These are phyloP conservation scores for Hemichromis elongatus DNA, from an alignment of 2,113 vertebrate genomes.

Conservation along the genomic window DNA sequence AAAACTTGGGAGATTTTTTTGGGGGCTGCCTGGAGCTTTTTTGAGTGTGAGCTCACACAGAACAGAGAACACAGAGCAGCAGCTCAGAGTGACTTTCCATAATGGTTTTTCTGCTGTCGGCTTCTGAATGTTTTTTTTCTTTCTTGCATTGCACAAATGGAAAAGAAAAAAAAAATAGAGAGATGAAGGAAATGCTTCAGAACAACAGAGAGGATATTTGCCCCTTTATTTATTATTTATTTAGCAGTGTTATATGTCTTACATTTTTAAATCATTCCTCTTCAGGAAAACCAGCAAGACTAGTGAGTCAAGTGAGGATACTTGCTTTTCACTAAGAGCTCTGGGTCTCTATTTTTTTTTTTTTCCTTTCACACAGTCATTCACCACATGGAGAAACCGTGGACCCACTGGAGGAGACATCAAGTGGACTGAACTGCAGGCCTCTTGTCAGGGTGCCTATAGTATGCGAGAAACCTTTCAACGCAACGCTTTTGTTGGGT, in stretches of 20 bases:
- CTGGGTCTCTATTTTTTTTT: neutral
- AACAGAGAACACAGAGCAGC: constrained; percentile 1
- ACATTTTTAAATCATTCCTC: neutral
- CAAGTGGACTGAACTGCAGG: neutral
- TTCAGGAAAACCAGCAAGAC: neutral
- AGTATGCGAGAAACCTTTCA: neutral
- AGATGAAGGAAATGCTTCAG: neutral
- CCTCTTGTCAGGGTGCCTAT: neutral
- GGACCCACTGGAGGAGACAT: neutral
- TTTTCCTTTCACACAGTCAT: neutral
- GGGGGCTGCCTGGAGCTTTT: constrained; percentile 17
- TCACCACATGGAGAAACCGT: neutral
- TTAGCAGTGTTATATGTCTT: neutral
- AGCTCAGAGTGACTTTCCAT: constrained; percentile 16
- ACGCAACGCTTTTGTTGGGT: neutral
- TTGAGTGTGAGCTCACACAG: constrained; percentile 21
- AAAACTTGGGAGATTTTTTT: neutral
- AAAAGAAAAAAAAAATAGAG: neutral
- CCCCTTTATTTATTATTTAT: constrained; percentile 9
- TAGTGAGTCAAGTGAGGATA: neutral
- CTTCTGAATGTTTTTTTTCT: neutral
- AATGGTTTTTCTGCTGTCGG: neutral
- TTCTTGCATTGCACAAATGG: neutral
- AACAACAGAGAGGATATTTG: constrained; percentile 7
- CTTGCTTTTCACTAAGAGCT: neutral